These are phyloP conservation scores for Rafetus swinhoei DNA, from an alignment of 2,113 vertebrate genomes.

Conservation along the genomic window DNA sequence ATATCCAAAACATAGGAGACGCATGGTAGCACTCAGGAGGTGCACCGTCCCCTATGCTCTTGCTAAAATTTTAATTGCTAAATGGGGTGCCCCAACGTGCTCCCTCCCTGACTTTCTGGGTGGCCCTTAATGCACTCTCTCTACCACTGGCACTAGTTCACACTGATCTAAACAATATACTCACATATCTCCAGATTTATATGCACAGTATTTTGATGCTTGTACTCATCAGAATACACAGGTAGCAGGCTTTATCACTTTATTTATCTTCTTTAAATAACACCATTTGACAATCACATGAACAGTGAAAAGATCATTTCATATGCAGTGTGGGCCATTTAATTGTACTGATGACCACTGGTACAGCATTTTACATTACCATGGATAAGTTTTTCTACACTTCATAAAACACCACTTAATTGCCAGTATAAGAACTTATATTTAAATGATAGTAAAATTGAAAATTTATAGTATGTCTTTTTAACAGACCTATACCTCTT, in stretches of 20 bases:
- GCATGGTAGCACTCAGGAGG: too few relatives aligned
- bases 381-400: not conserved
- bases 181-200: not conserved
- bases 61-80: too few relatives aligned
- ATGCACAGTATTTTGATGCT: not conserved
- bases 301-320: accelerated
- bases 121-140: too few relatives aligned
- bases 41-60: too few relatives aligned
- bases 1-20: not conserved
- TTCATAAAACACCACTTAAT: constrained; percentile 20
- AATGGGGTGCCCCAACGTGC: too few relatives aligned
- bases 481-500: constrained; percentile 15
- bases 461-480: not conserved
- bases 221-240: not conserved
- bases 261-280: not conserved
- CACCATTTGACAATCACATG: not conserved
- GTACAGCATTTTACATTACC: not conserved
- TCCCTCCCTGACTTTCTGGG: too few relatives aligned
- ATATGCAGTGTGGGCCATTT: not conserved
- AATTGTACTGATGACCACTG: not conserved
- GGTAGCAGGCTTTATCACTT: not conserved
- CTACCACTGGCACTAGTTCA: too few relatives aligned
- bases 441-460: constrained; percentile 19
- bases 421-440: constrained; percentile 7
- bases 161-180: not conserved